Evolutionary conservation across 2,797 vertebrate species (phyloP), one percentile per base, ranked within the genome.

Genomic region (Micrastur ruficollis): DNA sequence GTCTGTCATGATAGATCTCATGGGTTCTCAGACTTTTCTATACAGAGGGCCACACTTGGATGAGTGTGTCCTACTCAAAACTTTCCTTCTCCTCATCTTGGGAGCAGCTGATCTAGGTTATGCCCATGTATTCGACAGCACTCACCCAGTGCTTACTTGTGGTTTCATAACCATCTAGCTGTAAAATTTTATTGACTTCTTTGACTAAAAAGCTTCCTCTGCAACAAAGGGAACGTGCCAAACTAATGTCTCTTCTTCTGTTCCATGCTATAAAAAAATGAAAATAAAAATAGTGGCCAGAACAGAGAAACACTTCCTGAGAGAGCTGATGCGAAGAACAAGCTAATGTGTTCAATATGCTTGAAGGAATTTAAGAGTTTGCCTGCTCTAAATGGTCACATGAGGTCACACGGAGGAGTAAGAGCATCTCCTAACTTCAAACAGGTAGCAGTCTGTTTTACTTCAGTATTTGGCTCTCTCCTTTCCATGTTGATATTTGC

Each of bases 371-470:
- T 99, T 97, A 98, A 98, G 97, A 99, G 99, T 94, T 98, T 99
- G 53, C 99, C 99, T 13, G 99, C 99, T 52, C 97, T 99, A n/a
- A 99, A 99, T 21, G 99, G 99, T 81, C 99, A 99, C 97, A 99
- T 99, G 99, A 98, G 99, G 70, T 99, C 98, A 55, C 99, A 99
- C 1, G 98, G 99, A 81, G 98, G 99, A 79, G 98, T 98, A 94
- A 98, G 98, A 97, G 97, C 98, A 83, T 98, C 98, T 90, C 97
- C 98, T 68, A 97, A 96, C 91, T 97, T 98, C 96, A 99, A 98
- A 98, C 98, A 98, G 98, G 98, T 99, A 95, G 95, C 94, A 38
- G 8, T 91, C 82, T 2, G 3, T 56, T 91, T 74, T 32, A 76
- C 49, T 89, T 95, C 36, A 22, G 52, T 88, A 40, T 88, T 73